Evolutionary conservation across 2,797 vertebrate species (phyloP), one percentile per base, ranked within the genome.

Genomic region (Perodicticus potto): DNA sequence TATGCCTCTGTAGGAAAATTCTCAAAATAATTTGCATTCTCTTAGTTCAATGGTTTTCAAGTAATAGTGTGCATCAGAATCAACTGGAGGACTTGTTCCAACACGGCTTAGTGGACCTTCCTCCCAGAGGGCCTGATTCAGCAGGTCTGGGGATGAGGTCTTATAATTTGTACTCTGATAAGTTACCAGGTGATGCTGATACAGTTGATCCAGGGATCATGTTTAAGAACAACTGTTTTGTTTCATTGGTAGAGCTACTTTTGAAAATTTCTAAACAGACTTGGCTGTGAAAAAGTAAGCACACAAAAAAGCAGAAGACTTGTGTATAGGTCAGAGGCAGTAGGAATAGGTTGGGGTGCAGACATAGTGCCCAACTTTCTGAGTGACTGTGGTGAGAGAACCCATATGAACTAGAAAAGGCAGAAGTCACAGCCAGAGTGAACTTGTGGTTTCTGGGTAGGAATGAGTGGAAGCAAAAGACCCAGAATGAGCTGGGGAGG

Each of bases 161-260:
- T 22, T 43, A 91, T 45, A 82, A 85, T 63, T 77, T 89, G 25
- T 27, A 61, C 40, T 67, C 57, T 63, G 11, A 32, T 55, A 91
- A 84, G 27, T 69, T 85, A 77, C 45, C 59, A 81, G 49, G 23
- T 84, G 34, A 34, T 82, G n/a, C 43, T 81, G 89, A 96, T 53
- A 45, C 37, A 92, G 80, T 53, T 84, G 53, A 55, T 76, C 84
- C 20, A 72, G 43, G 37, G 69, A 89, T 89, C 84, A 82, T 11
- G 61, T 80, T 93, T 77, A 87, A 93, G 70, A 95, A 59, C 76
- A 92, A 70, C 2, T 32, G 55, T 22, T 95, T 95, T 82, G 78
- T 53, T 94, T 69, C 65, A 77, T 70, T 61, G 93, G 29, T 59
- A 90, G 94, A 93, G 59, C 40, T 78, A 74, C 49, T 82, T 92